A percentile compares a stretch with the other conserved stretches of the same genome.
These are phyloP conservation scores for Sericinus montela DNA, from an alignment of 2,888 invertebrate genomes.

Conservation along the genomic window DNA sequence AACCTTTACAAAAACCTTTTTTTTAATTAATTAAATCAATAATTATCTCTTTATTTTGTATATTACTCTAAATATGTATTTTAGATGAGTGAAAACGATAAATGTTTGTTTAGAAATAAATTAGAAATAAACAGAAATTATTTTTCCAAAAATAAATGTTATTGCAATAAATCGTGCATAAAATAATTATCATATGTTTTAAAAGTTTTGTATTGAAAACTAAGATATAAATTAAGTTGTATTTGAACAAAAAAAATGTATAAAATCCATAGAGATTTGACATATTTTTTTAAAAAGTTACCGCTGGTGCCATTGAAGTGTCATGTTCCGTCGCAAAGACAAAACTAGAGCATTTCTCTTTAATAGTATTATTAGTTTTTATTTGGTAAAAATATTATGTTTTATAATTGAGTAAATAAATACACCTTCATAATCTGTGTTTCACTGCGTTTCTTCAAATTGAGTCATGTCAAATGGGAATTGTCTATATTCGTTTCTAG, in stretches of 20 bases:
- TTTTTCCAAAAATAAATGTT: too few species aligned
- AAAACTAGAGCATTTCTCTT: constrained; percentile 28
- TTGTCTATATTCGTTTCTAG: too few species aligned
- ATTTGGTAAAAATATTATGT: constrained; percentile 21
- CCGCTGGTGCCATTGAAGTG: constrained; percentile 42
- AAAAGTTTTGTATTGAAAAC: constrained; percentile 2
- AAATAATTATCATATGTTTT: too few species aligned
- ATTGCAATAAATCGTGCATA: too few species aligned
- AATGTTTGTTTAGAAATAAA: too few species aligned
- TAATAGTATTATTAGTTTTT: constrained; percentile 41
- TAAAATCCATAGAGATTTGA: constrained; percentile 9
- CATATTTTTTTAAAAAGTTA: constrained; percentile 20
- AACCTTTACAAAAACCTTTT: background rate
- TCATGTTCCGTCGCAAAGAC: constrained; percentile 27
- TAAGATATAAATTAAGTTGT: background rate
- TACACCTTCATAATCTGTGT: background rate
- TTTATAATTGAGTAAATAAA: constrained; percentile 13
- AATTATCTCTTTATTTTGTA: constrained; percentile 4
- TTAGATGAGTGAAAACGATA: too few species aligned
- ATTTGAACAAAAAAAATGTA: background rate
- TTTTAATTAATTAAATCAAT: background rate
- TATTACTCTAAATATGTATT: constrained; percentile 1
- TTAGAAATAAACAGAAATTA: too few species aligned
- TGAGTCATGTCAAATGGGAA: too few species aligned
- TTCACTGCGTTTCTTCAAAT: background rate